Evolutionary conservation across 2,113 vertebrate genomes (phyloP).

Genomic region (Phodopus roborovskii): DNA sequence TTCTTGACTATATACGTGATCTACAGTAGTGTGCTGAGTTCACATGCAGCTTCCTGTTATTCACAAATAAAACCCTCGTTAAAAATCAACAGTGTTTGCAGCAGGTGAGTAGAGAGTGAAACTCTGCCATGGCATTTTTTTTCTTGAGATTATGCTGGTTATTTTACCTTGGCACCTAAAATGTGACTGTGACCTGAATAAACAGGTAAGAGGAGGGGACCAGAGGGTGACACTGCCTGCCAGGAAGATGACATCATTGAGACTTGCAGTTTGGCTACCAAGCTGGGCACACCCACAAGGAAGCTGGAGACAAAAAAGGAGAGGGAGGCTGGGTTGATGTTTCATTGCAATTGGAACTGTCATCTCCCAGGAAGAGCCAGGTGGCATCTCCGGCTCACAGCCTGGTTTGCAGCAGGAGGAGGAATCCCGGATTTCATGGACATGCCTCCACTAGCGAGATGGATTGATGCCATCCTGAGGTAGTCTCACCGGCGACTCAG

Average conservation of each 20-base stretch:
- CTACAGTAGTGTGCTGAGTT: background rate
- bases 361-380: background rate
- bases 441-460: background rate
- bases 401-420: background rate
- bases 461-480: accelerated
- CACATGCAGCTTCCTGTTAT: background rate
- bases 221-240: background rate
- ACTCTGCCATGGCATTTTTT: no score
- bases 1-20: background rate
- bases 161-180: background rate
- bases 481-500: background rate
- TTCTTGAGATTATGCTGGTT: background rate
- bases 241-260: conserved; percentile 11
- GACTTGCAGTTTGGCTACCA: background rate
- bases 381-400: accelerated
- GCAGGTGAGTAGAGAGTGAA: no score
- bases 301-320: background rate
- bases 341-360: background rate
- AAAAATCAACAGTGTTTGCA: background rate
- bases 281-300: background rate
- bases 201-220: background rate
- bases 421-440: accelerated
- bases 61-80: background rate
- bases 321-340: background rate
- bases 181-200: background rate